Evolutionary conservation across 2,797 vertebrate species (phyloP), one percentile per base, ranked within the genome.

Genomic region (Knipowitschia caucasica): DNA sequence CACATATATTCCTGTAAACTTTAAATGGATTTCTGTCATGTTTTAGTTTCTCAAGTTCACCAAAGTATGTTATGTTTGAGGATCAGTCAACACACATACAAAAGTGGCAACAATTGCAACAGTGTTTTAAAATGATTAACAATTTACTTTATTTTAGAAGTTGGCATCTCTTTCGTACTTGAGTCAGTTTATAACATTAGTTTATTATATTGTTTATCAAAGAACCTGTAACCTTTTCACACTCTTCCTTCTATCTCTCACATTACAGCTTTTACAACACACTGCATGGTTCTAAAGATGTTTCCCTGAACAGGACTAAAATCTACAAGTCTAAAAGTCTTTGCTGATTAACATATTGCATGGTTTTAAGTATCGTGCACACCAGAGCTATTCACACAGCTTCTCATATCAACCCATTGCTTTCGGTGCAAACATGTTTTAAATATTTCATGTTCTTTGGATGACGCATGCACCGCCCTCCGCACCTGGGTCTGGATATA

Each of bases 381-480:
- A n/a, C 4, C n/a, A 38, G 3, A 38, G 15, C 35, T 38, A 2
- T 30, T 30, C 8, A n/a, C 1, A 25, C 1, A n/a, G 23, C 21
- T 24, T 25, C 12, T 14, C 39, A 23, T 23, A 23, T 23, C 39
- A 42, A 14, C 8, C 39, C 39, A 23, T 23, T 25, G 7, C 40
- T 14, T 25, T 12, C 1, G 7, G 6, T n/a, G 21, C 23, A 24
- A 24, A 24, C 12, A n/a, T 24, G n/a, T 90, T 79, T 83, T 95
- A 91, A 94, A 95, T 95, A 93, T 94, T 93, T 92, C 87, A 92
- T 92, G 87, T 81, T 83, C 87, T 90, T 92, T 85, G 50, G 50
- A 30, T 50, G 24, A 17, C 68, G 36, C 25, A 23, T 27, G 53
- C 8, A 34, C 7, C 49, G 45, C 39, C 46, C 24, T 1, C 2